A percentile compares a stretch with the other conserved stretches of the same genome.
phyloP scores from a whole-genome alignment of 2,113 vertebrate species.

The Mesocricetus auratus region DNA sequence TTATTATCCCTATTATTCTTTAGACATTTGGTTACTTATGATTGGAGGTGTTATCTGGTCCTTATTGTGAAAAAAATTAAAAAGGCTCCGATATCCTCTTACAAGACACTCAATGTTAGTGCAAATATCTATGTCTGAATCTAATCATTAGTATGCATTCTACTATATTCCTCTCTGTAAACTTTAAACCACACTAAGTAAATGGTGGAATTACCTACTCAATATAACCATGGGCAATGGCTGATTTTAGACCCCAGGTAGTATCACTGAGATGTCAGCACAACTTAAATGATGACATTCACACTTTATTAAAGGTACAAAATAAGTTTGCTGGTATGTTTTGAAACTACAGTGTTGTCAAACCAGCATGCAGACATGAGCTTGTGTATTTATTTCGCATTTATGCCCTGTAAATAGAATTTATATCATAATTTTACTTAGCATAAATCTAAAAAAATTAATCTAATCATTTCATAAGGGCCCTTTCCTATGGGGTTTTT shows the following conservation, averaged over 20 bases:
- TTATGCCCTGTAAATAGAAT: neutral
- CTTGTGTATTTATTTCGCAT: neutral
- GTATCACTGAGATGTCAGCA: accelerated
- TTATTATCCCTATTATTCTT: neutral
- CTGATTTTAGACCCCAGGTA: neutral
- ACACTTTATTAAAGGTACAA: neutral
- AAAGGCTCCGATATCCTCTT: neutral
- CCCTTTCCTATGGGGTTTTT: neutral
- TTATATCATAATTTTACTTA: neutral
- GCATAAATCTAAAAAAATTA: neutral
- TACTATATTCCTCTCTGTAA: neutral
- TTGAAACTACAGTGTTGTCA: neutral
- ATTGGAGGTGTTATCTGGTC: neutral
- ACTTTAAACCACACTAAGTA: neutral
- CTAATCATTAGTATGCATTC: accelerated
- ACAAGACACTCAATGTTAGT: neutral
- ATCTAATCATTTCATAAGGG: neutral
- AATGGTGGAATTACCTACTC: neutral
- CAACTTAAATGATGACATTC: neutral
- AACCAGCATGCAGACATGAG: neutral
- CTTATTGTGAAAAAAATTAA: neutral
- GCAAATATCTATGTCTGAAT: neutral
- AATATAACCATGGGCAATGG: neutral
- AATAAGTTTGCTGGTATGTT: neutral
- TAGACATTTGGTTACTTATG: neutral